phyloP scores from a whole-genome alignment of 2,888 invertebrate species.

The Orthosia incerta region DNA sequence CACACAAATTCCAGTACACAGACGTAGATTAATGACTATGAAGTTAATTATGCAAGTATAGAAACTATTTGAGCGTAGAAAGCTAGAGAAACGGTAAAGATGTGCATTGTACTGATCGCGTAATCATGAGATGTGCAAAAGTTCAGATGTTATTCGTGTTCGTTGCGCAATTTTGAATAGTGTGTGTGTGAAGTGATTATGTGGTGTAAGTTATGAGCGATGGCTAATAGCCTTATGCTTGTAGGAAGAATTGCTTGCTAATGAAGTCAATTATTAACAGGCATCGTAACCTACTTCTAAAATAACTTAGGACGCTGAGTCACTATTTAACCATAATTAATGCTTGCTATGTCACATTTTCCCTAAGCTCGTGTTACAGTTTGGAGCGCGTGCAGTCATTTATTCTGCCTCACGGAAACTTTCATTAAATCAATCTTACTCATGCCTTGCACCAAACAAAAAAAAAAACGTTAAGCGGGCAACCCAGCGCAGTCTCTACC shows the following conservation, averaged over 20 bases:
- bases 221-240: neutral
- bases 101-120: constrained; percentile 57
- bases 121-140: constrained; percentile 75
- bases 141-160: constrained; percentile 79
- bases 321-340: no score
- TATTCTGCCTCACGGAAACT: neutral
- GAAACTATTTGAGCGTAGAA: constrained; percentile 50
- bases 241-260: neutral
- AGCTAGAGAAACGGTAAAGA: constrained; percentile 52
- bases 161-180: constrained; percentile 74
- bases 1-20: constrained; percentile 60
- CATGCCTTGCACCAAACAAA: constrained; percentile 66
- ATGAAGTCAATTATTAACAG: neutral
- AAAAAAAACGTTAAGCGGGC: constrained; percentile 65
- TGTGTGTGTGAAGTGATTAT: constrained; percentile 40
- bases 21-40: constrained; percentile 65
- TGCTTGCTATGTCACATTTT: neutral
- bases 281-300: neutral
- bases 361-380: neutral
- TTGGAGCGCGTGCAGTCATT: neutral
- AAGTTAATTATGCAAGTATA: constrained; percentile 66
- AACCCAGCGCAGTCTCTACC: constrained; percentile 76
- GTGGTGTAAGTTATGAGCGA: constrained; percentile 50
- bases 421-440: constrained; percentile 30
- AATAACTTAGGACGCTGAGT: neutral